phyloP scores from a whole-genome alignment of 2,797 vertebrate genomes.

The Sebastolobus altivelis region DNA sequence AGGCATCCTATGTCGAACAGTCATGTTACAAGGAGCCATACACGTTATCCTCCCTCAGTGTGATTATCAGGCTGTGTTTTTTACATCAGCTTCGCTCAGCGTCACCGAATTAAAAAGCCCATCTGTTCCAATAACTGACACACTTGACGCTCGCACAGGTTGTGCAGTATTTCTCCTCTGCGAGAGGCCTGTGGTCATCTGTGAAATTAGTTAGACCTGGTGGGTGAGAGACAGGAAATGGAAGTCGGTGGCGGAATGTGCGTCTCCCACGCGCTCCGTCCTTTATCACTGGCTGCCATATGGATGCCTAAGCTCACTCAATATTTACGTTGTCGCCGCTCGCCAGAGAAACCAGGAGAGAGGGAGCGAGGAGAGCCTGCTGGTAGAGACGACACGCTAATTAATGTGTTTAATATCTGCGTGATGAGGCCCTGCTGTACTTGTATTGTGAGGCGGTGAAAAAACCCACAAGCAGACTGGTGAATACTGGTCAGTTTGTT shows the following conservation, averaged over 20 bases:
- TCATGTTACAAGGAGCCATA: background rate
- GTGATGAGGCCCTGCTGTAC: constrained; percentile 2
- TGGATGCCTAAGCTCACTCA: constrained; percentile 73
- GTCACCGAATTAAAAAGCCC: constrained; percentile 29
- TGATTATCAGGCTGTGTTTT: constrained; percentile 10
- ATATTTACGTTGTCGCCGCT: constrained; percentile 69
- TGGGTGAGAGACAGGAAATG: constrained; percentile 83
- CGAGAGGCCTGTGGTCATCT: constrained; percentile 73
- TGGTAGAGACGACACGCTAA: constrained; percentile 41
- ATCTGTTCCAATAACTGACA: constrained; percentile 34
- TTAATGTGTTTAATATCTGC: constrained; percentile 61
- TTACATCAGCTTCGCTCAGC: constrained; percentile 35
- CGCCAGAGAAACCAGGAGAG: constrained; percentile 41
- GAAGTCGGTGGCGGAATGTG: constrained; percentile 77
- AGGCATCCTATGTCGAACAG: background rate
- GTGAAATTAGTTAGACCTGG: constrained; percentile 80
- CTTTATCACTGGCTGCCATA: constrained; percentile 77
- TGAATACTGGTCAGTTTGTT: background rate
- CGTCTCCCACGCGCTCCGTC: constrained; percentile 76
- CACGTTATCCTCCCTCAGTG: background rate
- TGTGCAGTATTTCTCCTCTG: constrained; percentile 28
- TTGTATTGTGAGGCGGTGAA: constrained; percentile 4
- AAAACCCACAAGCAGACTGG: constrained; percentile 7
- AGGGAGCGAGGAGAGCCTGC: constrained; percentile 30
- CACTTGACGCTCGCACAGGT: constrained; percentile 37